Base-by-base conservation (phyloP, 2,888 invertebrate genomes). In the Tortricodes alternella region DNA sequence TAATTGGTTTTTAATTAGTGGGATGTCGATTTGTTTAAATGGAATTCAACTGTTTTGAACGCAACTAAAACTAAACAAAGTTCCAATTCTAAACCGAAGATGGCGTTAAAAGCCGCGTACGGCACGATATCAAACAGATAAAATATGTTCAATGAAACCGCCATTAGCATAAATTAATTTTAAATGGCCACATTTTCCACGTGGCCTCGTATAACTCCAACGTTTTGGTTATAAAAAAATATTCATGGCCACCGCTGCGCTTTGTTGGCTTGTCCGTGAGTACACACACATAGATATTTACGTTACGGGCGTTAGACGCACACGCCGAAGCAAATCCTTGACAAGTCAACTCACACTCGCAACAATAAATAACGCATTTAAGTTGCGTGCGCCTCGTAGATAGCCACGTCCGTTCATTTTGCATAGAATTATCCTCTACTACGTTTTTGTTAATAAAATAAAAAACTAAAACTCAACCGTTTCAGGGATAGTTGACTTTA, bases 231-330 rank as follows among this genome's bases (percentile, higher is more conserved):
- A 73, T 74, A 74, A 76, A 80, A 81, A 74, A 80, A 74, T 74
- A 49, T 80, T 84, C 86, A 87, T 78, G 85, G 85, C 67, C 85
- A 76, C 69, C 62, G 71, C 75, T 85, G 86, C 85, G 85, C 76
- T 86, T 83, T 78, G 79, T 80, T 69, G 62, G 67, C 65, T 64
- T 67, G 82, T 83, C 80, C 80, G 68, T 80, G 80, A 76, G 63
- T 66, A 59, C 66, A 50, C 60, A 59, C 58, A 64, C 65, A 48
- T 65, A n/a, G 5, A 11, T 4, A 16, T 41, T 18, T 9, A 15
- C 29, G 46, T 48, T 53, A 53, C 53, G 58, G 11, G 19, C 44
- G 44, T 52, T 58, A 62, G 66, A 66, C 74, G 58, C 75, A 73
- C 74, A 76, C 71, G 62, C 34, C 3, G 8, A 52, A 39, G 59